A percentile compares a stretch with the other conserved stretches of the same genome.
Evolutionary conservation across 1,140 invertebrate genomes (phyloP).

Genomic region (Leguminivora glycinivorella): DNA sequence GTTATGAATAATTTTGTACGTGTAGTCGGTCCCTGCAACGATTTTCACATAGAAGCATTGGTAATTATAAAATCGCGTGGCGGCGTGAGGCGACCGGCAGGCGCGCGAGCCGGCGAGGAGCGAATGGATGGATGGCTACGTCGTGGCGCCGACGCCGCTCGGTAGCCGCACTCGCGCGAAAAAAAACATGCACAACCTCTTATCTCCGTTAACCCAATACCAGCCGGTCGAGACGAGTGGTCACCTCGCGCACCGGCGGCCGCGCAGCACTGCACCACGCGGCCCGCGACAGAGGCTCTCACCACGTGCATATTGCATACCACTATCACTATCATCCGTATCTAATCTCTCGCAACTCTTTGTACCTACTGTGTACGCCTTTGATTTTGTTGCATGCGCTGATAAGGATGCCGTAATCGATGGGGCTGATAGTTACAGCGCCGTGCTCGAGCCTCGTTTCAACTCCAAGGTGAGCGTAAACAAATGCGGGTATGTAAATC

Average conservation of each 20-base stretch:
- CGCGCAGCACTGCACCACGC: constrained; percentile 32
- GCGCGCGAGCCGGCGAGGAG: constrained; percentile 63
- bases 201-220: constrained; percentile 56
- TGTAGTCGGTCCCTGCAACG: constrained; percentile 50
- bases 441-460: neutral
- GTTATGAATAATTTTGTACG: constrained; percentile 24
- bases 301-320: constrained; percentile 28
- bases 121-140: constrained; percentile 63
- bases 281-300: constrained; percentile 25
- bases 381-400: constrained; percentile 10
- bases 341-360: constrained; percentile 11
- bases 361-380: neutral
- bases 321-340: constrained; percentile 10
- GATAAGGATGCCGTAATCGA: constrained; percentile 16
- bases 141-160: constrained; percentile 55
- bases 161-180: constrained; percentile 63
- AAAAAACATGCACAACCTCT: constrained; percentile 56
- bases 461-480: constrained; percentile 5
- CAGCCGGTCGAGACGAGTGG: constrained; percentile 43
- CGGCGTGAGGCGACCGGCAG: constrained; percentile 50
- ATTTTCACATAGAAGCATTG: constrained; percentile 61
- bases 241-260: constrained; percentile 39
- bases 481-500: neutral
- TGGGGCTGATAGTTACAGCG: constrained; percentile 1
- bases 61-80: constrained; percentile 42